A percentile compares a stretch with the other conserved stretches of the same genome.
phyloP scores from a whole-genome alignment of 2,888 invertebrate species.

The Drosophila eohydei region DNA sequence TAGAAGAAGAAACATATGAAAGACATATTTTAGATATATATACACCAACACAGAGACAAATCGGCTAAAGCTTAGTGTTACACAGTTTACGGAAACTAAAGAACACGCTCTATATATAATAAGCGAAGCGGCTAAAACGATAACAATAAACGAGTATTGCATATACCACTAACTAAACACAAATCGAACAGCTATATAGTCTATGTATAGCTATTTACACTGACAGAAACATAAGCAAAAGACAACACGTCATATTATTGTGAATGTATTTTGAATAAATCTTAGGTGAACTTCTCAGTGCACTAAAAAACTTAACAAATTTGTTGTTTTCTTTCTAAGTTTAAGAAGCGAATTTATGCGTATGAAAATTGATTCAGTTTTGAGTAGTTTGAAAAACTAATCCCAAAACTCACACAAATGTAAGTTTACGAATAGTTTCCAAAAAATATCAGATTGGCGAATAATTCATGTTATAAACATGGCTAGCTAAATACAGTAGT shows the following conservation, averaged over 20 bases:
- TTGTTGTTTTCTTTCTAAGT: background rate
- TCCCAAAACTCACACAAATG: background rate
- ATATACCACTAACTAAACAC: slow-evolving; percentile 20
- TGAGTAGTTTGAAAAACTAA: background rate
- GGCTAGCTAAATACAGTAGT: background rate
- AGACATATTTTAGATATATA: slow-evolving; percentile 52
- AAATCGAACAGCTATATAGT: slow-evolving; percentile 48
- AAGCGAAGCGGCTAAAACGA: background rate
- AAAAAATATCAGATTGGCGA: background rate
- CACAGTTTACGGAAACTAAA: slow-evolving; percentile 5
- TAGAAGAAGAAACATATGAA: slow-evolving; percentile 33
- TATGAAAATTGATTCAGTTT: background rate
- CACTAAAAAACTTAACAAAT: slow-evolving; percentile 32
- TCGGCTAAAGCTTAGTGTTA: slow-evolving; percentile 29
- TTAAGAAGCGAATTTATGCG: background rate
- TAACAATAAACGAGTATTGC: slow-evolving; percentile 11
- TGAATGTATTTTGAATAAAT: slow-evolving; percentile 72
- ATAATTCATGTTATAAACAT: background rate
- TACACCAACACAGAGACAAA: slow-evolving; percentile 31
- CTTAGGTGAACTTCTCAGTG: slow-evolving; percentile 46
- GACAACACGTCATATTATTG: slow-evolving; percentile 60
- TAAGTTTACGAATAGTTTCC: background rate
- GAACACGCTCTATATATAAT: slow-evolving; percentile 5
- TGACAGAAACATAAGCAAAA: slow-evolving; percentile 18
- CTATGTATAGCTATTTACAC: slow-evolving; percentile 15